phyloP scores from a whole-genome alignment of 2,888 invertebrate species.

The Caenorhabditis sp. region DNA sequence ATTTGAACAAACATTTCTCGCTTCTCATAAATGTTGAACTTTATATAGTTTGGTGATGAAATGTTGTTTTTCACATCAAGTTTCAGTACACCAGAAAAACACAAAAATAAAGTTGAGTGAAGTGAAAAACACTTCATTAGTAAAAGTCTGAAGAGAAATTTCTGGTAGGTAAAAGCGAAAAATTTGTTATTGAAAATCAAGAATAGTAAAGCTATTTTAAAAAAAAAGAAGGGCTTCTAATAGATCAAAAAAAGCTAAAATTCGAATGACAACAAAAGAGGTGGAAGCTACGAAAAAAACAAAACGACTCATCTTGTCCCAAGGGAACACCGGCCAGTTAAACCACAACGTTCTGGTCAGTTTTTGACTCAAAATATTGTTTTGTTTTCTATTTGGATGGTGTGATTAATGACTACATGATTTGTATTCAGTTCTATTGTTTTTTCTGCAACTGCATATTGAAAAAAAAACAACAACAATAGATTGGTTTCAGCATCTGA shows the following conservation, averaged over 20 bases:
- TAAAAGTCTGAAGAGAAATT: no score
- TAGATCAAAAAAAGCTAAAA: not conserved
- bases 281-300: not conserved
- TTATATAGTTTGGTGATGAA: no score
- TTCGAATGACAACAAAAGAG: not conserved
- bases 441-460: not conserved
- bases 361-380: not conserved
- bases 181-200: no score
- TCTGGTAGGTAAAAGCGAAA: no score
- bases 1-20: no score
- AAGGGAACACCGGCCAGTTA: not conserved
- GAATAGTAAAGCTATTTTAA: no score
- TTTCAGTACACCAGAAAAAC: no score
- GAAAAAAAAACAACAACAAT: not conserved
- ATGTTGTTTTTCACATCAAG: no score
- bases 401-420: not conserved
- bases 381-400: not conserved
- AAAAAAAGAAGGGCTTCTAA: no score
- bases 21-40: no score
- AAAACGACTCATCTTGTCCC: not conserved
- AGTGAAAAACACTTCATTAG: no score
- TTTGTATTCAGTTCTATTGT: not conserved
- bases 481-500: not conserved
- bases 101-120: no score
- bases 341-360: not conserved